Base-by-base conservation (phyloP, 2,113 vertebrate species). In the Rhinopomastus cyanomelas region DNA sequence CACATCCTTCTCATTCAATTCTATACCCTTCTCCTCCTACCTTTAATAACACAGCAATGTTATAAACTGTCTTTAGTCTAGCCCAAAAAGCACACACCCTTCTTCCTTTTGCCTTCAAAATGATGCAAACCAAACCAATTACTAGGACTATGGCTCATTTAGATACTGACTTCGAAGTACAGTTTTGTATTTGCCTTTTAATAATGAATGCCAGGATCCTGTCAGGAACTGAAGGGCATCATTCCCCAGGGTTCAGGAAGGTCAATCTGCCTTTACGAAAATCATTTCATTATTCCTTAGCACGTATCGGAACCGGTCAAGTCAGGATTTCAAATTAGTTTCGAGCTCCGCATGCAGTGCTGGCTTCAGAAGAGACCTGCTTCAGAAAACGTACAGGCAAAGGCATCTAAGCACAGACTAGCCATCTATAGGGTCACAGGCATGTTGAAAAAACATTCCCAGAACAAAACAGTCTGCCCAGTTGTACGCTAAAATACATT, bases 161-260 rank as follows among this genome's bases (percentile, higher is more conserved):
- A 55, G 59, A 61, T 59, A 36, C 71, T 51, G 83, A 66, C 62
- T 76, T 87, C 75, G 72, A 67, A 82, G 90, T 23, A 55, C 55
- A 30, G 32, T 53, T 27, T 37, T 69, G 61, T 59, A 14, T 8
- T n/a, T 21, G 29, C 34, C 87, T 90, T 93, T 74, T 75, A 55
- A 84, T 89, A 91, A 68, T 46, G 73, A 81, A 85, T 69, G 65
- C 48, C 77, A 80, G 79, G 27, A 61, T 90, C 89, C 77, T 87
- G 82, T 76, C 77, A 30, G 57, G 65, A 90, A 16, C 36, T 59
- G 67, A 85, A 72, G 79, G 71, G 74, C 48, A 59, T 55, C 23
- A 23, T 74, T 94, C 64, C 78, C 91, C 71, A 51, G 86, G 75
- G 72, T 59, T 88, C 65, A 52, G 30, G 14, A 57, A 57, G 65